Percentiles rank a stretch among this genome's conserved stretches.
These are phyloP conservation scores for Orius insidiosus DNA, from an alignment of 1,140 invertebrate species.

Conservation along the genomic window DNA sequence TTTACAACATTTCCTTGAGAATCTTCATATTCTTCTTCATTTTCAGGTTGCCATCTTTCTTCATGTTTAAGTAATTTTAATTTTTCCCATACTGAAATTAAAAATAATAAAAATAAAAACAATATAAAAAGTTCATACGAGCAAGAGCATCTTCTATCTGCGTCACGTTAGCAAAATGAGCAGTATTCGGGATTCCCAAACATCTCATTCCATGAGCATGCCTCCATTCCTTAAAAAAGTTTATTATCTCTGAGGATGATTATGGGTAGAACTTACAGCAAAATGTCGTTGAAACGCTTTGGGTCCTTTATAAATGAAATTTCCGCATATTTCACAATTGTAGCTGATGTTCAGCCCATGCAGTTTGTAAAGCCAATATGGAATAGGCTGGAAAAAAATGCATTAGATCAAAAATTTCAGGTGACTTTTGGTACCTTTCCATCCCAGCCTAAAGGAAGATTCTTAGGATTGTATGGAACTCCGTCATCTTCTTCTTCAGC, in stretches of 20 bases:
- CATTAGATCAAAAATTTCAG: neutral
- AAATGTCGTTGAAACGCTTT: slow-evolving; percentile 99
- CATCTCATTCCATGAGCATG: slow-evolving; percentile 99
- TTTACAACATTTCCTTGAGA: slow-evolving; percentile 97
- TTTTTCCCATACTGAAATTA: slow-evolving; percentile 89
- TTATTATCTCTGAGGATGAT: slow-evolving; percentile 3
- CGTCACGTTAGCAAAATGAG: slow-evolving; percentile 99
- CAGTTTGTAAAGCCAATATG: slow-evolving; percentile 98
- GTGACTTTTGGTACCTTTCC: slow-evolving; percentile 55
- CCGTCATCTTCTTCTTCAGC: slow-evolving; percentile 84
- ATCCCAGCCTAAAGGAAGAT: slow-evolving; percentile 97
- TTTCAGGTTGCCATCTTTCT: slow-evolving; percentile 91
- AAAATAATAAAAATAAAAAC: slow-evolving; percentile 19
- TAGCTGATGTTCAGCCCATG: slow-evolving; percentile 98
- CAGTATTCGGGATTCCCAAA: slow-evolving; percentile 96
- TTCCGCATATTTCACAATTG: slow-evolving; percentile 99
- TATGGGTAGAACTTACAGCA: slow-evolving; percentile 38
- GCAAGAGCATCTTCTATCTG: slow-evolving; percentile 96
- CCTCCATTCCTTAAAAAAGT: slow-evolving; percentile 69
- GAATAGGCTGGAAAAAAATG: slow-evolving; percentile 58
- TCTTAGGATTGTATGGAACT: slow-evolving; percentile 98
- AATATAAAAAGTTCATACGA: slow-evolving; percentile 33
- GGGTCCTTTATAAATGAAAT: slow-evolving; percentile 96
- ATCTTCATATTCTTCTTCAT: slow-evolving; percentile 98
- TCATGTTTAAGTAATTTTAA: slow-evolving; percentile 86